phyloP scores from a whole-genome alignment of 2,113 vertebrate species.

The Camelus bactrianus region DNA sequence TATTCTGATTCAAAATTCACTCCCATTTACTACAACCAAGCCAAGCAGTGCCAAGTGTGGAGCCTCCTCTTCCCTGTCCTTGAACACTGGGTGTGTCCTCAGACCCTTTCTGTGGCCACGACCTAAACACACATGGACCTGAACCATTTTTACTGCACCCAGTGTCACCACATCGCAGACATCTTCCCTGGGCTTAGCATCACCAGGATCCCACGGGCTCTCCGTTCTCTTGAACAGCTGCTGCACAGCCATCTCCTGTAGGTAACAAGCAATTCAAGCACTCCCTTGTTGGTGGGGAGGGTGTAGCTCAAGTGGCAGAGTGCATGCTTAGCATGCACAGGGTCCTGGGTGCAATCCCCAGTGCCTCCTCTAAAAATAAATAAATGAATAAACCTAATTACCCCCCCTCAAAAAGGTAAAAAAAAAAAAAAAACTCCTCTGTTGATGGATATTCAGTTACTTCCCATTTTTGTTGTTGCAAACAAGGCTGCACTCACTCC shows the following conservation, averaged over 20 bases:
- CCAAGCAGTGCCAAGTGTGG: too few species aligned
- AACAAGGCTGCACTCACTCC: background rate
- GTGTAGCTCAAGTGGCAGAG: too few species aligned
- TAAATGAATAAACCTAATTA: too few species aligned
- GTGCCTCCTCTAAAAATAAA: too few species aligned
- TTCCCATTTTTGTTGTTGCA: background rate
- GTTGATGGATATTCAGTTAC: background rate
- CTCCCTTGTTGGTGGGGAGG: background rate
- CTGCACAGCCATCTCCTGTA: background rate
- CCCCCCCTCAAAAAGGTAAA: too few species aligned
- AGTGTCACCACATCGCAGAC: rapidly evolving
- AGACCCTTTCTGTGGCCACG: background rate
- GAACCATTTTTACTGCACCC: background rate
- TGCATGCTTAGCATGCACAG: too few species aligned
- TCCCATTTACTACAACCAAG: background rate
- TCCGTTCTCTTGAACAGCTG: background rate
- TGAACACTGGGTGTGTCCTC: background rate
- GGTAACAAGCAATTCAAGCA: background rate
- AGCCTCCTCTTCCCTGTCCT: background rate
- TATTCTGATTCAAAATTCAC: background rate
- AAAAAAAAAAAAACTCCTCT: background rate
- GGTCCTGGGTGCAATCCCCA: too few species aligned
- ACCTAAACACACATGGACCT: background rate
- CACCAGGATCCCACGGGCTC: background rate
- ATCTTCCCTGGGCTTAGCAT: background rate